Conservation (phyloP, 2,888 invertebrate genomes). For the Brachylomia viminalis region DNA sequence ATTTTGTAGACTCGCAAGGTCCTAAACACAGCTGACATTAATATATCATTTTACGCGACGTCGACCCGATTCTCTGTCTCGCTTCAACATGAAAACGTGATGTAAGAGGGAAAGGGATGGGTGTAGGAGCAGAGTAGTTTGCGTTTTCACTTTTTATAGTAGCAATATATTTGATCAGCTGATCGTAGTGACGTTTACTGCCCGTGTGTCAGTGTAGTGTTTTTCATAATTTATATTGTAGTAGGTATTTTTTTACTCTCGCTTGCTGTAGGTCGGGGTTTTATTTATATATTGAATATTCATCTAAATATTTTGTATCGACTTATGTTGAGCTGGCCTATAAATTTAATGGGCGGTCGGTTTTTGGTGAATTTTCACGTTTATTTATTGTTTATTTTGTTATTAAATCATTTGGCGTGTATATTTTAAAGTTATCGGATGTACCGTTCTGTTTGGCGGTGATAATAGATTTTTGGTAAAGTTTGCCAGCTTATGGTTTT, state of each 20-base stretch:
- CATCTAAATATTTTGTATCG: slow-evolving; percentile 77
- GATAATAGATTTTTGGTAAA: slow-evolving; percentile 57
- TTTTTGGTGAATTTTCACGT: slow-evolving; percentile 72
- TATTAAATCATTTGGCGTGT: slow-evolving; percentile 66
- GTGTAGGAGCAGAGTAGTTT: slow-evolving; percentile 83
- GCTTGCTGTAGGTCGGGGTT: slow-evolving; percentile 87
- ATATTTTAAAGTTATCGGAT: slow-evolving; percentile 66
- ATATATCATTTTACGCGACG: slow-evolving; percentile 90
- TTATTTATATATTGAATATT: slow-evolving; percentile 86
- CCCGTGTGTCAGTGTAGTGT: slow-evolving; percentile 85
- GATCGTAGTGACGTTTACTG: slow-evolving; percentile 90
- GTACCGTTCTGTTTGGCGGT: slow-evolving; percentile 59
- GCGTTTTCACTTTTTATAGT: slow-evolving; percentile 91
- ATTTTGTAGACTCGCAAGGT: slow-evolving; percentile 90
- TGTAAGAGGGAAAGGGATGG: slow-evolving; percentile 76
- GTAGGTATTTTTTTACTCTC: slow-evolving; percentile 83
- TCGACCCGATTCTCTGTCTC: slow-evolving; percentile 76
- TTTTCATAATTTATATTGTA: slow-evolving; percentile 90
- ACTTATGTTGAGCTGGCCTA: slow-evolving; percentile 65
- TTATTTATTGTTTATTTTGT: slow-evolving; percentile 73
- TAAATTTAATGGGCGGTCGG: slow-evolving; percentile 71
- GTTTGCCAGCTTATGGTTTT: slow-evolving; percentile 44
- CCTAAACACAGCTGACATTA: slow-evolving; percentile 91
- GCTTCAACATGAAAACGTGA: slow-evolving; percentile 44
- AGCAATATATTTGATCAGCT: slow-evolving; percentile 91